Percentiles rank a stretch among this genome's conserved stretches.
Evolutionary conservation across 2,113 vertebrate genomes (phyloP).

Genomic region (Muntiacus reevesi): DNA sequence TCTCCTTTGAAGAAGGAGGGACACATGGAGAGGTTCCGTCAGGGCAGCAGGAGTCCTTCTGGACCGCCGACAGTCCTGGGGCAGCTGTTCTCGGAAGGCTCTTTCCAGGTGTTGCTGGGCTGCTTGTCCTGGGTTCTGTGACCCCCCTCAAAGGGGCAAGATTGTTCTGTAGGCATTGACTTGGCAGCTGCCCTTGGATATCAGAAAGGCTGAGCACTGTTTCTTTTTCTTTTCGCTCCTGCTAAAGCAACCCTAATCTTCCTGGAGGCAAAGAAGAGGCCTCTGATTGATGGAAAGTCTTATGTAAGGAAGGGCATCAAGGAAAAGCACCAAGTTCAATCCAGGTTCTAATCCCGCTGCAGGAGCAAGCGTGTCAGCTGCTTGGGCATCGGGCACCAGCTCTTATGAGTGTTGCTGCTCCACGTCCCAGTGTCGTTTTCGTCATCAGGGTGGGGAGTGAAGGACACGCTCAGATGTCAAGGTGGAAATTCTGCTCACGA

Average conservation of each 20-base stretch:
- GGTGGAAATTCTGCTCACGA: neutral
- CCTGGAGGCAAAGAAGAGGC: neutral
- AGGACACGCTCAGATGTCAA: neutral
- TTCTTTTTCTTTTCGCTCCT: neutral
- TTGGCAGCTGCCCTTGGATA: neutral
- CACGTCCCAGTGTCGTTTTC: neutral
- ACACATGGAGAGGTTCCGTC: neutral
- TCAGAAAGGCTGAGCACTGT: neutral
- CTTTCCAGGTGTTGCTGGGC: neutral
- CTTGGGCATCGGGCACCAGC: neutral
- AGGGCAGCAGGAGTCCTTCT: neutral
- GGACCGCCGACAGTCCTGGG: fast-evolving
- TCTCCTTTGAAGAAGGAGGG: neutral
- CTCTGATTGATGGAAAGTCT: neutral
- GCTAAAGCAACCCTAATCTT: neutral
- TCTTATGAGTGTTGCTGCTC: neutral
- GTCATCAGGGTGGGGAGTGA: neutral
- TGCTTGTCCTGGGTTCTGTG: neutral
- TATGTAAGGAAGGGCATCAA: neutral
- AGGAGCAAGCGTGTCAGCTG: neutral
- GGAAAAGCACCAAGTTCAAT: neutral
- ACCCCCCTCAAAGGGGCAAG: neutral
- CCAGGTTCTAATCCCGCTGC: neutral
- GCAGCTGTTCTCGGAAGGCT: neutral
- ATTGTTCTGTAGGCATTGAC: too few species aligned